These are phyloP conservation scores for Coenobita brevimanus DNA, from an alignment of 1,140 invertebrate genomes.

Conservation along the genomic window DNA sequence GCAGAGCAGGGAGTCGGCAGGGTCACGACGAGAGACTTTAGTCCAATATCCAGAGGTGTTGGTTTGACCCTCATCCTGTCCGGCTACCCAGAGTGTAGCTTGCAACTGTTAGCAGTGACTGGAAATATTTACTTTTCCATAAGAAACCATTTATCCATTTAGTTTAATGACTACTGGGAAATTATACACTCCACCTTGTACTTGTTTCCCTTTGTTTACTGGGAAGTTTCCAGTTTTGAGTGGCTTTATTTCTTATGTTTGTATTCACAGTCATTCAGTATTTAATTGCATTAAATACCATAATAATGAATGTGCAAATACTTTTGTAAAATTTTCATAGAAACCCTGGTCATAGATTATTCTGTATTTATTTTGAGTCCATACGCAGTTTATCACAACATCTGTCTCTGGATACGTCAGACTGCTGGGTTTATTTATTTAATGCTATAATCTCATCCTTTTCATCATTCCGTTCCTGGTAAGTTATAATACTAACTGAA, in stretches of 20 bases:
- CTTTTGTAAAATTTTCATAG: background rate
- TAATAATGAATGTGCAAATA: slow-evolving; percentile 7
- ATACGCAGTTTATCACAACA: background rate
- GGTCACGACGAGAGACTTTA: background rate
- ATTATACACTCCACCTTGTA: slow-evolving; percentile 22
- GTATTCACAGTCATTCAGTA: background rate
- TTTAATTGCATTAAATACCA: background rate
- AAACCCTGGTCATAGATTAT: background rate
- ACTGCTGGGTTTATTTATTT: slow-evolving; percentile 25
- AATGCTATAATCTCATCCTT: slow-evolving; percentile 20
- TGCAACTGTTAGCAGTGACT: slow-evolving; percentile 16
- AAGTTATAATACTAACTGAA: slow-evolving; percentile 46
- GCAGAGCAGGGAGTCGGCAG: background rate
- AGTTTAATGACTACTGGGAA: slow-evolving; percentile 11
- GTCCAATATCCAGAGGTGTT: background rate
- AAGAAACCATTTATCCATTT: slow-evolving; percentile 4
- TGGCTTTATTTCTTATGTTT: background rate
- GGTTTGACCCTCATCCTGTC: slow-evolving; percentile 10
- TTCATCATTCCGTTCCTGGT: slow-evolving; percentile 53
- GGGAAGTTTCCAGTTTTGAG: slow-evolving; percentile 17
- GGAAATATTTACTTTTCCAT: slow-evolving; percentile 4
- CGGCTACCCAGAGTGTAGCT: slow-evolving; percentile 13
- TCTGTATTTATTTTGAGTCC: background rate
- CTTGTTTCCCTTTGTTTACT: slow-evolving; percentile 26
- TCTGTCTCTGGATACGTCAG: background rate